These are phyloP conservation scores for Bovichtus variegatus DNA, from an alignment of 2,797 vertebrate genomes.

Conservation along the genomic window DNA sequence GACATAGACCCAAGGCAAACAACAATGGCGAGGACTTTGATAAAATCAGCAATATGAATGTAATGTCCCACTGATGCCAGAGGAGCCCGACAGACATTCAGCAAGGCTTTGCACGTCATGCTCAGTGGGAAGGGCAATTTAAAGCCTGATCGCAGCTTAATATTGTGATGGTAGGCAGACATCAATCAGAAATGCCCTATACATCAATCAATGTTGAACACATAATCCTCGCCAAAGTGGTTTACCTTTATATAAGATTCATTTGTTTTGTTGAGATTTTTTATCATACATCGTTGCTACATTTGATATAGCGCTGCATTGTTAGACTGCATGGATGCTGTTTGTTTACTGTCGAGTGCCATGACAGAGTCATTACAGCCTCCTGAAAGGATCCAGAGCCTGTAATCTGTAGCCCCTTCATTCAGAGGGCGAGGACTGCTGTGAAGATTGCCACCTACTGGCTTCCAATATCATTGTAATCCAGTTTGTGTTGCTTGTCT, in stretches of 20 bases:
- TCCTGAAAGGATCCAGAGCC: constrained; percentile 11
- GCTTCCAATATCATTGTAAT: constrained; percentile 40
- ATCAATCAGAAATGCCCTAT: constrained; percentile 4
- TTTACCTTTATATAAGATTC: constrained; percentile 12
- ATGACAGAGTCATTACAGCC: constrained; percentile 1
- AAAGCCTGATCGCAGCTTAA: constrained; percentile 39
- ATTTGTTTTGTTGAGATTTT: constrained; percentile 1
- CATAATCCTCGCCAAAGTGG: constrained; percentile 9
- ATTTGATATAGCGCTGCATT: constrained; percentile 5
- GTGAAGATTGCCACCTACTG: constrained; percentile 72
- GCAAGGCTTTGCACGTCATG: constrained; percentile 31
- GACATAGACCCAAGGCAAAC: constrained; percentile 53
- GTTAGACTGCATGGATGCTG: background rate
- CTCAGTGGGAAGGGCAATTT: constrained; percentile 32
- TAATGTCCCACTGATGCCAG: constrained; percentile 57
- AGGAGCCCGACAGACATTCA: constrained; percentile 29
- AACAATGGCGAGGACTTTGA: constrained; percentile 63
- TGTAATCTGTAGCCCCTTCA: constrained; percentile 10
- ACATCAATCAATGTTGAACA: constrained; percentile 8
- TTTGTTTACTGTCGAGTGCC: constrained; percentile 15
- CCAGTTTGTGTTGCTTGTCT: background rate
- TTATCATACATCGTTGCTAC: constrained; percentile 2
- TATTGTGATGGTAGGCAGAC: constrained; percentile 24
- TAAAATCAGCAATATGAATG: constrained; percentile 78
- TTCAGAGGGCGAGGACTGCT: constrained; percentile 27